Evolutionary conservation across 2,113 vertebrate genomes (phyloP).

Genomic region (Nestor notabilis): DNA sequence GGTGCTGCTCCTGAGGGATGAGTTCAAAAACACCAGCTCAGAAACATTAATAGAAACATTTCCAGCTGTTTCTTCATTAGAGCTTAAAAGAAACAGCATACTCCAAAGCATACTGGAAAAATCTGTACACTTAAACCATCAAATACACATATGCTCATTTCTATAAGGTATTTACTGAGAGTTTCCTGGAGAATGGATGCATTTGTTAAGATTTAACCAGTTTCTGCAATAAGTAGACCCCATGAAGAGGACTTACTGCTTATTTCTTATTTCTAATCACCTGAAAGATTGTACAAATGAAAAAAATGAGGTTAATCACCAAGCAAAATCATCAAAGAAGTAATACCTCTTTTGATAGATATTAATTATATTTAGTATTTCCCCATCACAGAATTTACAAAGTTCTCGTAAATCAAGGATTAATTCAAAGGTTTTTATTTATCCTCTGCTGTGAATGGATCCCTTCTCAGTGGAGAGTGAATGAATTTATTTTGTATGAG

Average conservation of each 20-base stretch:
- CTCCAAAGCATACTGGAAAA: not conserved
- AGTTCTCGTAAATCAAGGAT: not conserved
- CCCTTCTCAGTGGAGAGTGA: not conserved
- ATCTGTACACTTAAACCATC: not conserved
- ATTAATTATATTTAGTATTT: conserved; percentile 47
- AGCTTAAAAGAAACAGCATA: not conserved
- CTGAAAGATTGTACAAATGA: conserved; percentile 6
- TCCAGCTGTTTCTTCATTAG: conserved; percentile 15
- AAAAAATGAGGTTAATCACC: conserved; percentile 27
- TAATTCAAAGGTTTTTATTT: conserved; percentile 36
- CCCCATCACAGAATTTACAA: not conserved
- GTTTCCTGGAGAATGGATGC: not conserved
- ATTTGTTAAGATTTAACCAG: not conserved
- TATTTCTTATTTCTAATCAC: conserved; percentile 34
- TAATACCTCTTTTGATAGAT: conserved; percentile 42
- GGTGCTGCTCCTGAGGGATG: not conserved
- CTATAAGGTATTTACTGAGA: not conserved
- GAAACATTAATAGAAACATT: conserved; percentile 27
- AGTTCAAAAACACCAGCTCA: conserved; percentile 22
- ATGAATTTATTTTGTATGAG: conserved; percentile 18
- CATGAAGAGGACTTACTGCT: not conserved
- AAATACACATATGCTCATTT: not conserved
- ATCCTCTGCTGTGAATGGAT: conserved; percentile 17
- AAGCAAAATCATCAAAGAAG: conserved; percentile 7
- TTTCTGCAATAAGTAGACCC: not conserved